phyloP scores from a whole-genome alignment of 2,888 invertebrate species.

The Drosophila algonquin region DNA sequence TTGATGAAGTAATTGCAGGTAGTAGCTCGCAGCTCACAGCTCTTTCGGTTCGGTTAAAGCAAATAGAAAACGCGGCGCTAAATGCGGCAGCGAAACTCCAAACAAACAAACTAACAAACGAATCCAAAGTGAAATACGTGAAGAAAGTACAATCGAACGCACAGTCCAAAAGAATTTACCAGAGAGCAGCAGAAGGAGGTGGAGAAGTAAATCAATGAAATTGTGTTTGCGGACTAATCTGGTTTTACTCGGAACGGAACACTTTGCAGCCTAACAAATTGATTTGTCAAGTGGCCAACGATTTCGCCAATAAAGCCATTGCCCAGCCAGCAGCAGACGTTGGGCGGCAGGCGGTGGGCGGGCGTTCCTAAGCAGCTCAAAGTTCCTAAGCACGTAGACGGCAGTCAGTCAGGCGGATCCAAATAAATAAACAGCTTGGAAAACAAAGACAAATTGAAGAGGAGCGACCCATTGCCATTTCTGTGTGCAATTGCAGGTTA shows the following conservation, averaged over 20 bases:
- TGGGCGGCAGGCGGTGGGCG: too few species aligned
- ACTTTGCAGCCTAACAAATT: constrained; percentile 37
- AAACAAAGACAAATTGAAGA: constrained; percentile 45
- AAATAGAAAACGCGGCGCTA: constrained; percentile 74
- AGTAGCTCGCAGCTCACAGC: constrained; percentile 14
- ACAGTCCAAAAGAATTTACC: constrained; percentile 11
- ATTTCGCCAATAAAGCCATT: constrained; percentile 52
- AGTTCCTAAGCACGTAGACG: constrained; percentile 40
- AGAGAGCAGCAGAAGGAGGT: background rate
- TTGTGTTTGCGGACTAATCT: constrained; percentile 74
- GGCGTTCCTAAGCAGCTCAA: constrained; percentile 5
- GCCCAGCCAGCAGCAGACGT: constrained; percentile 19
- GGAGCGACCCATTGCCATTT: background rate
- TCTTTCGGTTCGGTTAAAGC: constrained; percentile 3
- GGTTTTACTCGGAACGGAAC: constrained; percentile 41
- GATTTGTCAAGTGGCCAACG: constrained; percentile 51
- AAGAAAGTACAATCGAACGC: constrained; percentile 37
- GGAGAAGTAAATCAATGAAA: constrained; percentile 49
- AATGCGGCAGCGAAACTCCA: constrained; percentile 70
- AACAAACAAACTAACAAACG: constrained; percentile 45
- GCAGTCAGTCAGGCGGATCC: constrained; percentile 37
- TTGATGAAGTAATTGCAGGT: constrained; percentile 67
- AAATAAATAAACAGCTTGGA: constrained; percentile 34
- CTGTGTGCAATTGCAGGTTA: constrained; percentile 34
- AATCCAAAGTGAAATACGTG: constrained; percentile 47